These are phyloP conservation scores for Dryoscopus gambensis DNA, from an alignment of 2,113 vertebrate species.

Conservation along the genomic window DNA sequence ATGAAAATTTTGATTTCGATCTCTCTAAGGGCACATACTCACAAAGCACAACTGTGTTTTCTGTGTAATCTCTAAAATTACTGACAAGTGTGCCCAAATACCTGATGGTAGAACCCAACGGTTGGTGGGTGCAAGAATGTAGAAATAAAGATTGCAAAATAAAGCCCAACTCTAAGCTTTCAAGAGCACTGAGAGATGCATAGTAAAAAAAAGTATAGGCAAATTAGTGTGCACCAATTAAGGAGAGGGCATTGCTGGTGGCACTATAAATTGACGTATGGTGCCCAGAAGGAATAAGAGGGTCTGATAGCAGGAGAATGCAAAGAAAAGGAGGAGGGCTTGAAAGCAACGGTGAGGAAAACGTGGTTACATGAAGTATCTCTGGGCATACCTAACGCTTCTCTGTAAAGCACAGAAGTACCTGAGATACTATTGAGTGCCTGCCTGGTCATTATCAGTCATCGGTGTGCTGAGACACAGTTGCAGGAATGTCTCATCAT, in stretches of 20 bases:
- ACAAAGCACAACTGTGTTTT: background rate
- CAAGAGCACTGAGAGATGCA: background rate
- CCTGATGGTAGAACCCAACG: background rate
- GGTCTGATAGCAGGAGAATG: background rate
- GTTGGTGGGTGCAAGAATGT: background rate
- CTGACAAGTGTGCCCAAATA: background rate
- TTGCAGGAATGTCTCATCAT: background rate
- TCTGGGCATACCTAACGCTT: background rate
- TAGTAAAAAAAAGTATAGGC: accelerated
- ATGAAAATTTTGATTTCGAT: background rate
- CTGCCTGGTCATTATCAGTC: background rate
- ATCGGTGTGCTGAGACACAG: background rate
- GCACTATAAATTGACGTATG: background rate
- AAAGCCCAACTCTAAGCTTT: background rate
- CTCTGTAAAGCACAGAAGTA: background rate
- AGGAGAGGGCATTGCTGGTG: background rate
- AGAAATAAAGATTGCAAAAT: background rate
- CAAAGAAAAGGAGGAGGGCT: background rate
- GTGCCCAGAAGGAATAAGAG: background rate
- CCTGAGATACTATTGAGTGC: background rate
- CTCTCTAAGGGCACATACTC: background rate
- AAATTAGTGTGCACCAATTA: background rate
- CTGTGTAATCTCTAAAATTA: background rate
- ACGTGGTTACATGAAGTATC: background rate
- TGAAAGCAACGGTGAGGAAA: background rate